Percentiles rank a stretch among this genome's conserved stretches.
phyloP scores from a whole-genome alignment of 2,797 vertebrate genomes.

The Sebastiscus albofasciatus region DNA sequence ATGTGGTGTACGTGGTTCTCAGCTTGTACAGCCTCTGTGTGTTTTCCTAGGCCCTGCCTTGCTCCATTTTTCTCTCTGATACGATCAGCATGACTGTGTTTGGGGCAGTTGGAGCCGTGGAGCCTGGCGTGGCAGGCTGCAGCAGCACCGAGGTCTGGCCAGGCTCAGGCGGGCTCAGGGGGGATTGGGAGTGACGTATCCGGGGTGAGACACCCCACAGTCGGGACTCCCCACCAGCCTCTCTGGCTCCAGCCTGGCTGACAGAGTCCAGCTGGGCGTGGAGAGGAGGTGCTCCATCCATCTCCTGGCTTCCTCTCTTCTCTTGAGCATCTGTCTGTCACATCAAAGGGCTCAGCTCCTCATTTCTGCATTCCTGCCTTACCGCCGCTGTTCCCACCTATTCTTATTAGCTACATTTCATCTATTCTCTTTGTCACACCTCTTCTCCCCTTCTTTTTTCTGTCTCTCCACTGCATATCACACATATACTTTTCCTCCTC shows the following conservation, averaged over 20 bases:
- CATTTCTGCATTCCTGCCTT: slow-evolving; percentile 21
- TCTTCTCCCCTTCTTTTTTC: neutral
- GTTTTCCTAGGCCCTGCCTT: slow-evolving; percentile 28
- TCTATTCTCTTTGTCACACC: neutral
- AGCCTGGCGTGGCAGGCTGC: slow-evolving; percentile 63
- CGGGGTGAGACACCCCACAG: slow-evolving; percentile 55
- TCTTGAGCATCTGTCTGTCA: slow-evolving; percentile 56
- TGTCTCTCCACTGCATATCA: slow-evolving; percentile 23
- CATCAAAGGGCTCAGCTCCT: slow-evolving; percentile 50
- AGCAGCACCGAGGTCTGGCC: slow-evolving; percentile 60
- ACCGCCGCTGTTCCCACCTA: neutral
- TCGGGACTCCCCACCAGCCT: slow-evolving; percentile 62
- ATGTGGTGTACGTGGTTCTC: slow-evolving; percentile 57
- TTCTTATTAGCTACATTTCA: slow-evolving; percentile 19
- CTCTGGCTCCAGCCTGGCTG: slow-evolving; percentile 76
- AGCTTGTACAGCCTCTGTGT: slow-evolving; percentile 43
- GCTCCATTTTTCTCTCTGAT: slow-evolving; percentile 63
- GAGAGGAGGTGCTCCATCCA: slow-evolving; percentile 40
- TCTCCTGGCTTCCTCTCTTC: slow-evolving; percentile 23
- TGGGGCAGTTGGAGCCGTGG: slow-evolving; percentile 37
- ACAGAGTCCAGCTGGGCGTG: slow-evolving; percentile 82
- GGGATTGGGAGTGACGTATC: slow-evolving; percentile 77
- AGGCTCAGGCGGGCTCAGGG: slow-evolving; percentile 74
- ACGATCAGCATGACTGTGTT: slow-evolving; percentile 65
- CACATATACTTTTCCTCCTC: slow-evolving; percentile 8